Evolutionary conservation across 2,113 vertebrate genomes (phyloP).

Genomic region (Psophia crepitans): DNA sequence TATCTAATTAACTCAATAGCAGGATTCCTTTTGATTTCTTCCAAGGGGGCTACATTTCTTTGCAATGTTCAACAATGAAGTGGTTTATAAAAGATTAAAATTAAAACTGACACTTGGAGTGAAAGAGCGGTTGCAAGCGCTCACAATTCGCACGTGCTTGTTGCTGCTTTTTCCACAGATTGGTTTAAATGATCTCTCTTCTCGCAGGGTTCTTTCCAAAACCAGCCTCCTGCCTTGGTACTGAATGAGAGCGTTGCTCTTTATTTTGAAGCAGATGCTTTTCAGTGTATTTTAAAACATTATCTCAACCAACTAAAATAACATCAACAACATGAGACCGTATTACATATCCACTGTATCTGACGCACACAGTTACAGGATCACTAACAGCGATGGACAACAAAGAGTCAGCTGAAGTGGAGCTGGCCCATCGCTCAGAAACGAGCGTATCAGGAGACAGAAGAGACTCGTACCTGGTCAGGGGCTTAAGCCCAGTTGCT

Average conservation of each 20-base stretch:
- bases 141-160: neutral
- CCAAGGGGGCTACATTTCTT: constrained; percentile 47
- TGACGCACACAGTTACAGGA: neutral
- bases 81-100: constrained; percentile 45
- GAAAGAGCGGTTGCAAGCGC: neutral
- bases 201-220: neutral
- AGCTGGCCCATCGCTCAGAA: neutral
- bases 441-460: neutral
- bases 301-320: neutral
- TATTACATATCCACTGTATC: neutral
- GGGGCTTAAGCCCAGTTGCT: neutral
- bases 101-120: constrained; percentile 26
- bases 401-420: neutral
- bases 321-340: neutral
- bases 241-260: neutral
- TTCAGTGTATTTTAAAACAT: neutral
- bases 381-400: neutral
- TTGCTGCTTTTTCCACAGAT: neutral
- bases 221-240: neutral
- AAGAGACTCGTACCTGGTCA: neutral
- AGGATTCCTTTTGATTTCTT: constrained; percentile 43
- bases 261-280: neutral
- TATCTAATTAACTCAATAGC: constrained; percentile 61
- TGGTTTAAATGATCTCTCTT: neutral
- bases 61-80: neutral